These are phyloP conservation scores for Theristicus caerulescens DNA, from an alignment of 2,113 vertebrate species.

Conservation along the genomic window DNA sequence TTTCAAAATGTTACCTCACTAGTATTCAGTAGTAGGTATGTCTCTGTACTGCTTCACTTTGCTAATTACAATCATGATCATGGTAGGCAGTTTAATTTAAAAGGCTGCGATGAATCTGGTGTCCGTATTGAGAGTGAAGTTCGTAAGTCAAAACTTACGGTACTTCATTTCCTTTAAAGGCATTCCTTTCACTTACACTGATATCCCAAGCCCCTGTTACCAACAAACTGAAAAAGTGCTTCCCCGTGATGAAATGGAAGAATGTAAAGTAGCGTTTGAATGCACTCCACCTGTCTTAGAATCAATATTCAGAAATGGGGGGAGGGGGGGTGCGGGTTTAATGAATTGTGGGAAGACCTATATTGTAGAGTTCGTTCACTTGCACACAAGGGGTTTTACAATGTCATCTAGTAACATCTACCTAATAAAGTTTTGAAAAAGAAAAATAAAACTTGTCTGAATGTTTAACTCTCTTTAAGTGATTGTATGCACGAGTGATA, in stretches of 20 bases:
- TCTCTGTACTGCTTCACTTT: conserved; percentile 54
- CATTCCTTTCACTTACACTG: conserved; percentile 28
- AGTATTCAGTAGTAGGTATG: conserved; percentile 48
- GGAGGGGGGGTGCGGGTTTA: neutral
- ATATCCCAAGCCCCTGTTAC: neutral
- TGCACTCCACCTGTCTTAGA: conserved; percentile 1
- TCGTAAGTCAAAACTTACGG: neutral
- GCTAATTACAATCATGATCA: conserved; percentile 24
- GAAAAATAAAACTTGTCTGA: conserved; percentile 31
- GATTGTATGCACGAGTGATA: neutral
- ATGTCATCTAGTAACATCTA: conserved; percentile 48
- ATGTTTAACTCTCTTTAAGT: conserved; percentile 5
- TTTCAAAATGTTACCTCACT: conserved; percentile 74
- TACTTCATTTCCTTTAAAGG: conserved; percentile 27
- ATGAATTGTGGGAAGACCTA: neutral
- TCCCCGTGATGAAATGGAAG: conserved; percentile 1
- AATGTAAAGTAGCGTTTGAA: neutral
- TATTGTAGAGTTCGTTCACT: conserved; percentile 38
- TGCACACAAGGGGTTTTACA: conserved; percentile 26
- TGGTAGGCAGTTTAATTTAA: conserved; percentile 52
- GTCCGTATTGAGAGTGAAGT: conserved; percentile 9
- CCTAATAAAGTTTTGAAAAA: conserved; percentile 74
- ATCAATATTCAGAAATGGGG: neutral
- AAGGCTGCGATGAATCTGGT: neutral
- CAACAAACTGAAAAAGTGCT: conserved; percentile 13